Base-by-base conservation (phyloP, 2,113 vertebrate genomes). In the Elachura formosa region DNA sequence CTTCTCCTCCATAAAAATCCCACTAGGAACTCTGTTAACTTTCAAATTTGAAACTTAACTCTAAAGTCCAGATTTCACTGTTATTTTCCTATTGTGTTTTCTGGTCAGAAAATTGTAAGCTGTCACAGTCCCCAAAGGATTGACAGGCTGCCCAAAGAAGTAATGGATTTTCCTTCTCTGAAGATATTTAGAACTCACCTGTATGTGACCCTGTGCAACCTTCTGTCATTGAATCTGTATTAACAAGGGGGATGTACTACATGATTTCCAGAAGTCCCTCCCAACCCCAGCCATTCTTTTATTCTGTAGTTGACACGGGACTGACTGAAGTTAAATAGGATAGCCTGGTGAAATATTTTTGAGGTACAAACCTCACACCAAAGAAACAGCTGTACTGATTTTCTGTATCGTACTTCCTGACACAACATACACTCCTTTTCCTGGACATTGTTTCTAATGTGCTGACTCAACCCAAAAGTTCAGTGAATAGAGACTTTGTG, bases 221-320 rank as follows among this genome's bases (percentile, higher is more conserved):
- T 51, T 23, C 15, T 45, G 26, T 17, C 6, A 19, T 15, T 51
- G 51, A 66, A 29, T 23, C 45, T 59, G 19, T 33, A 10, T 51
- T 33, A 29, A 29, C 12, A 5, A 12, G 1, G 6, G 2, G 4
- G 1, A 11, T 73, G 36, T 19, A 14, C 33, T 58, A 14, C 24
- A 17, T 8, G 23, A 21, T 11, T 49, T 51, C 45, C 28, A 38
- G 38, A 58, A 43, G 9, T 6, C 7, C 3, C 13, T 24, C 16
- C 23, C 36, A 51, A 12, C 3, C 14, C 10, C 33, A 51, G 33
- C 8, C 11, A 38, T 59, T 38, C 11, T 38, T 51, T 52, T 28
- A 52, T 21, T 66, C 68, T 59, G 33, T 24, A 10, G 16, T 11
- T 45, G 33, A 34, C n/a, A 31, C 5, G 11, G 7, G 40, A 19